Evolutionary conservation across 2,797 vertebrate genomes (phyloP), one percentile per base, ranked within the genome.

Genomic region (Craterocephalus amniculus): DNA sequence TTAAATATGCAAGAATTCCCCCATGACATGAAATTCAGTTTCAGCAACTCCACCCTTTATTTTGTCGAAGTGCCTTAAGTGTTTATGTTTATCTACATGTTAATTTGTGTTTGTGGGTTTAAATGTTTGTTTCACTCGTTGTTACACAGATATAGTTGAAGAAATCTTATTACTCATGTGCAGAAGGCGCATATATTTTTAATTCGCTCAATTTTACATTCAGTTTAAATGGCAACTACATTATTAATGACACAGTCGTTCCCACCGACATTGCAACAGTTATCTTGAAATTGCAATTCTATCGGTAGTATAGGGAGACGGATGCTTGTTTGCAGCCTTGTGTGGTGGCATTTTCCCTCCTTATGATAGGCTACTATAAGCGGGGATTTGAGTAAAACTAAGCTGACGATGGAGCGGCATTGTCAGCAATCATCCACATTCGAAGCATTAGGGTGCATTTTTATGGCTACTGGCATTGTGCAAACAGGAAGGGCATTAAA

Each of bases 191-290:
- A 91, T 92, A 83, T 93, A 91, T 93, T 80, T 93, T 93, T 93
- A 89, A 92, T 92, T 79, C 82, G 70, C 81, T 90, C 81, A 87
- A 84, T 90, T 92, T 91, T 92, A 89, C 87, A 90, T 88, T 81
- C 75, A 87, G 76, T 85, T 84, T 91, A 92, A 92, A 92, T 91
- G 89, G 65, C 65, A 78, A 45, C 60, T 93, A 62, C 79, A 92
- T 91, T 85, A 90, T 93, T 92, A 87, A 93, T 91, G 76, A 61
- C 48, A 70, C 66, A 13, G 83, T 84, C 76, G 78, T 76, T 83
- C 72, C 68, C 68, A 55, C 83, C 79, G 87, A 90, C 85, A 87
- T 69, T 58, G 52, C 76, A 86, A 52, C 77, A 74, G 68, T 88
- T 84, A 79, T 45, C 68, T 67, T 22, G 7, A 20, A 71, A 40